phyloP scores from a whole-genome alignment of 1,140 invertebrate species.

The Adelges cooleyi region DNA sequence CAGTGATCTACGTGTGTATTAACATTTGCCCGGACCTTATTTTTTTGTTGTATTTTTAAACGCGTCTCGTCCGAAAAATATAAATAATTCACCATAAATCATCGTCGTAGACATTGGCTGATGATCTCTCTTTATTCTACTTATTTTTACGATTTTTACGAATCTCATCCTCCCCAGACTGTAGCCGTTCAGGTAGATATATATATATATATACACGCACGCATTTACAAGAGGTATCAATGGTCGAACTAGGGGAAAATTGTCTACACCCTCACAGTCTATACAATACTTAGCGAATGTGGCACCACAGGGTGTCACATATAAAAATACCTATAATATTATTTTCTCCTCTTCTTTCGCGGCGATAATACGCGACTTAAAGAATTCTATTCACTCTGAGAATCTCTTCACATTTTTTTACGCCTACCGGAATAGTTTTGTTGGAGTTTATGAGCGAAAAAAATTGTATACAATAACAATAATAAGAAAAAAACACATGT shows the following conservation, averaged over 20 bases:
- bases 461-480: background rate
- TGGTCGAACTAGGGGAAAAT: background rate
- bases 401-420: slow-evolving; percentile 8
- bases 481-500: slow-evolving; percentile 24
- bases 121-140: background rate
- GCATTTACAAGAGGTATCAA: background rate
- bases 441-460: slow-evolving; percentile 7
- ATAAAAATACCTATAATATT: slow-evolving; percentile 15
- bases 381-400: slow-evolving; percentile 21
- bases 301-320: slow-evolving; percentile 11
- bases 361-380: slow-evolving; percentile 18
- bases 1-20: too few species aligned
- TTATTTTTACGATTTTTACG: slow-evolving; percentile 24
- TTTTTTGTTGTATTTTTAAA: too few species aligned
- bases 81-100: slow-evolving; percentile 3
- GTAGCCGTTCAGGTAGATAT: background rate
- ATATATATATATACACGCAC: background rate
- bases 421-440: background rate
- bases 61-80: too few species aligned
- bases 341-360: background rate
- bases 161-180: slow-evolving; percentile 6
- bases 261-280: slow-evolving; percentile 7
- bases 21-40: too few species aligned
- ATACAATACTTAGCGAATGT: slow-evolving; percentile 18
- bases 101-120: background rate